These are phyloP conservation scores for Lepus europaeus DNA, from an alignment of 2,113 vertebrate species.

Conservation along the genomic window DNA sequence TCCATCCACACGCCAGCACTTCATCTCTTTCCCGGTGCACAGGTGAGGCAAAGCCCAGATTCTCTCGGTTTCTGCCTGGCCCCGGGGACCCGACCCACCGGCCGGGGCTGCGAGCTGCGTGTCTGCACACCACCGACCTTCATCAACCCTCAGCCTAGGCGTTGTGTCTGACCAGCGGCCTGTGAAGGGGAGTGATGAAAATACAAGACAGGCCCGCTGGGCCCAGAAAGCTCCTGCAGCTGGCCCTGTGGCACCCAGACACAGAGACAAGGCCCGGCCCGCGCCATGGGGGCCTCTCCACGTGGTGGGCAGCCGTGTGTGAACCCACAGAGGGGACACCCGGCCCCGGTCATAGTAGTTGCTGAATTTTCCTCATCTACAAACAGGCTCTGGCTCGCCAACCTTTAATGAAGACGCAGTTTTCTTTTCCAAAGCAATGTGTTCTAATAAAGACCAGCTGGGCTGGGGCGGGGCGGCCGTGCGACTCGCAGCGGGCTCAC, in stretches of 20 bases:
- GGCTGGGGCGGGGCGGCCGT: conserved; percentile 75
- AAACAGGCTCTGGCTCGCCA: conserved; percentile 82
- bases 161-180: background rate
- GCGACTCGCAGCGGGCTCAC: conserved; percentile 86
- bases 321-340: conserved; percentile 67
- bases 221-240: background rate
- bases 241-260: background rate
- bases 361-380: conserved; percentile 87
- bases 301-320: conserved; percentile 67
- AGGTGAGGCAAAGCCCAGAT: background rate
- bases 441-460: conserved; percentile 88
- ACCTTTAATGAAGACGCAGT: conserved; percentile 87
- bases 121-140: background rate
- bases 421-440: conserved; percentile 80
- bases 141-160: background rate
- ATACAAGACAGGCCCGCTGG: background rate
- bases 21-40: background rate
- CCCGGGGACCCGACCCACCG: background rate
- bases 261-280: background rate
- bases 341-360: conserved; percentile 70
- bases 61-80: background rate
- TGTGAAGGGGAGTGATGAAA: background rate
- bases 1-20: background rate
- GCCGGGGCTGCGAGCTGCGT: background rate
- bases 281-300: conserved; percentile 68